phyloP scores from a whole-genome alignment of 2,113 vertebrate species.

The Triplophysa rosa region DNA sequence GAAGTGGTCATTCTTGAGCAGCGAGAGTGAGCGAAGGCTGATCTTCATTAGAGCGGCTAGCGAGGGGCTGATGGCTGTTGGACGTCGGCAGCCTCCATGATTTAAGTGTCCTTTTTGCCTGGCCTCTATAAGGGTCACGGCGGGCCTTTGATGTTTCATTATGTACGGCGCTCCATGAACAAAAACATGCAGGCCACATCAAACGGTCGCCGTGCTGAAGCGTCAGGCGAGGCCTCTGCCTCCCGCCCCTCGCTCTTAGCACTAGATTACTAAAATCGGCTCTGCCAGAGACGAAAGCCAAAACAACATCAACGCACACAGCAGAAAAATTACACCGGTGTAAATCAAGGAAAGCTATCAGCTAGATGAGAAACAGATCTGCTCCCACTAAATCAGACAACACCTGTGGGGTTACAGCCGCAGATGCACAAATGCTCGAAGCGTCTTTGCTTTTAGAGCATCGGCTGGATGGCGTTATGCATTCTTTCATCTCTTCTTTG shows the following conservation, averaged over 20 bases:
- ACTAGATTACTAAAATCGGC: slow-evolving; percentile 47
- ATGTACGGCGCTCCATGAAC: slow-evolving; percentile 60
- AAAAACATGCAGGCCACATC: slow-evolving; percentile 65
- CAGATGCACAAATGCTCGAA: background rate
- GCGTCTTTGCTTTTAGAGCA: slow-evolving; percentile 19
- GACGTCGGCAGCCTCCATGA: slow-evolving; percentile 47
- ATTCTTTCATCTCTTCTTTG: background rate
- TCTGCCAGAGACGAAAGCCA: slow-evolving; percentile 33
- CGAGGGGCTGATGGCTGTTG: slow-evolving; percentile 43
- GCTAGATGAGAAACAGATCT: slow-evolving; percentile 40
- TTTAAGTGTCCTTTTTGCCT: slow-evolving; percentile 55
- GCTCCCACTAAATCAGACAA: slow-evolving; percentile 10
- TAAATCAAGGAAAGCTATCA: slow-evolving; percentile 39
- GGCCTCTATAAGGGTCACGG: slow-evolving; percentile 49
- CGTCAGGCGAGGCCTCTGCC: slow-evolving; percentile 41
- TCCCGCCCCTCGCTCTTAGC: slow-evolving; percentile 52
- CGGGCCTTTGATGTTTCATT: slow-evolving; percentile 71
- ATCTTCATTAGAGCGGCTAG: slow-evolving; percentile 52
- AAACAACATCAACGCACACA: slow-evolving; percentile 38
- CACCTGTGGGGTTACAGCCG: slow-evolving; percentile 17
- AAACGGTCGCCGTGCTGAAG: slow-evolving; percentile 50
- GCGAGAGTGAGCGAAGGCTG: slow-evolving; percentile 40
- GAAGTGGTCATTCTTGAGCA: slow-evolving; percentile 46
- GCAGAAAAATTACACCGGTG: slow-evolving; percentile 38
- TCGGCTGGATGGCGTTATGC: background rate